These are phyloP conservation scores for Leptatherina wallacei DNA, from an alignment of 2,797 vertebrate genomes.

Conservation along the genomic window DNA sequence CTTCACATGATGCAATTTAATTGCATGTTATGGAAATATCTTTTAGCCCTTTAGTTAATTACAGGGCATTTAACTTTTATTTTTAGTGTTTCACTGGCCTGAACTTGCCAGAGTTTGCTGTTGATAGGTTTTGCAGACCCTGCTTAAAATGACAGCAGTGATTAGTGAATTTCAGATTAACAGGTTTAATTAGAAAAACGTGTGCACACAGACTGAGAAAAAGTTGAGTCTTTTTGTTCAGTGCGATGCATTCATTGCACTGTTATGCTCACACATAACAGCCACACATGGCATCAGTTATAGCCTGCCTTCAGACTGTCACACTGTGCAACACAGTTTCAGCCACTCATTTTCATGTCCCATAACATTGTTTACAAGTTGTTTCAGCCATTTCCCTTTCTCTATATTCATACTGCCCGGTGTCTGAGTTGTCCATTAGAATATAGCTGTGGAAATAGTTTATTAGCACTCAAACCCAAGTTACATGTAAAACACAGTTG, in stretches of 20 bases:
- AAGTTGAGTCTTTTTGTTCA: conserved; percentile 1
- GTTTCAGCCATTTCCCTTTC: not conserved
- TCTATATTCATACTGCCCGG: not conserved
- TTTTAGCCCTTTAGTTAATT: conserved; percentile 22
- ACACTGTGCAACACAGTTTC: conserved; percentile 6
- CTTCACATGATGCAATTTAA: conserved; percentile 22
- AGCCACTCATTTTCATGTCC: not conserved
- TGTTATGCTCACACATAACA: conserved; percentile 29
- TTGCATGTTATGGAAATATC: conserved; percentile 22
- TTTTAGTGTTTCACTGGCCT: not conserved
- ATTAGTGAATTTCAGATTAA: conserved; percentile 26
- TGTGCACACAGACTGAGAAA: not conserved
- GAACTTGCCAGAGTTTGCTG: not conserved
- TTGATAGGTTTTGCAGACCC: conserved; percentile 7
- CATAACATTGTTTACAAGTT: conserved; percentile 26
- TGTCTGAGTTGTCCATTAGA: conserved; percentile 17
- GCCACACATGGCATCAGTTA: conserved; percentile 29
- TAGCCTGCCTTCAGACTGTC: conserved; percentile 6
- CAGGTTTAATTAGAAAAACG: not conserved
- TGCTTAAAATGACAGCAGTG: conserved; percentile 6
- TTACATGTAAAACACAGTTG: conserved; percentile 39
- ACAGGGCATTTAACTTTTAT: conserved; percentile 20
- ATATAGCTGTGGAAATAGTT: conserved; percentile 20
- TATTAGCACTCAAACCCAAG: conserved; percentile 24
- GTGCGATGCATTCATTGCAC: conserved; percentile 26